Conservation (phyloP, 2,797 vertebrate species). For the Lates japonicus region DNA sequence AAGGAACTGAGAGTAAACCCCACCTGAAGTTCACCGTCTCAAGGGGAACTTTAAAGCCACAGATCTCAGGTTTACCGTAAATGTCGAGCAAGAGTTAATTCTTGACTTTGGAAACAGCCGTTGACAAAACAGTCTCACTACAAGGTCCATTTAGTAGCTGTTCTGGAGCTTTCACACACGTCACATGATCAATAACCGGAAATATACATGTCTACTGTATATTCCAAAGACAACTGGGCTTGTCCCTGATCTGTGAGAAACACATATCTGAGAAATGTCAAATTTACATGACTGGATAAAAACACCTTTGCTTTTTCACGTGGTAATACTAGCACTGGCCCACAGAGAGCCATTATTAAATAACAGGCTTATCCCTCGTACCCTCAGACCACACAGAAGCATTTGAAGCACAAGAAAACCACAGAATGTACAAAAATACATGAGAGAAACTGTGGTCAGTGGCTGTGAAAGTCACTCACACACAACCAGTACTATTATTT, state of each 20-base stretch:
- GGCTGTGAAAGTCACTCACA: background rate
- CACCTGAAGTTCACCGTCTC: background rate
- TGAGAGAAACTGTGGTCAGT: background rate
- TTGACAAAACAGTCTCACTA: background rate
- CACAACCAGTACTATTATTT: background rate
- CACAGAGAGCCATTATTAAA: background rate
- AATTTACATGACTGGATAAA: background rate
- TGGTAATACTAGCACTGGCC: background rate
- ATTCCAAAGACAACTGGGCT: background rate
- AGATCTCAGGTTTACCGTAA: background rate
- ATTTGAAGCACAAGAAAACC: background rate
- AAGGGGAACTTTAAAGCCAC: background rate
- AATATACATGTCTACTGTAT: no score
- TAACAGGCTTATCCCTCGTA: background rate
- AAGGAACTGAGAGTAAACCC: conserved; percentile 21
- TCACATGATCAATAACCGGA: background rate
- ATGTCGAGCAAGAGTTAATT: background rate
- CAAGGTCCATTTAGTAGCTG: no score
- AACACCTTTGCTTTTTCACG: background rate
- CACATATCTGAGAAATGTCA: background rate
- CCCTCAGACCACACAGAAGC: background rate
- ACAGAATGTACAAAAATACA: background rate
- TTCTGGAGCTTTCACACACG: no score
- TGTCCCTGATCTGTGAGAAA: background rate
- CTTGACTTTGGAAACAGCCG: background rate